Conservation (phyloP, 2,797 vertebrate genomes). For the Girardinus metallicus region DNA sequence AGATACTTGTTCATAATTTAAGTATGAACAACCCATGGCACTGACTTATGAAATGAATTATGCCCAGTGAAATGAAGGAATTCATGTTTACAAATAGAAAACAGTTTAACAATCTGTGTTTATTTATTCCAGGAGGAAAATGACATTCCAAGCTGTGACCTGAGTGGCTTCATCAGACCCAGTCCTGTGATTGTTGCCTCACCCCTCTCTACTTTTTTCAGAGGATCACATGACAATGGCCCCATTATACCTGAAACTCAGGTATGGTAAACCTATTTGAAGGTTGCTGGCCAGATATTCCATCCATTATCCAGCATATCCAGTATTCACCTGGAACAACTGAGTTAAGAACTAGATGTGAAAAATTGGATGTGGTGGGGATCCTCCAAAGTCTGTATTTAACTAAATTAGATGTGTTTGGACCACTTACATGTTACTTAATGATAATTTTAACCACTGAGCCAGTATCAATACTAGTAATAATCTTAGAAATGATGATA, state of each 20-base stretch:
- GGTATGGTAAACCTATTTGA: slow-evolving; percentile 70
- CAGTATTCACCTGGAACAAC: not conserved
- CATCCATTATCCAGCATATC: not conserved
- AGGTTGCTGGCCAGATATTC: not conserved
- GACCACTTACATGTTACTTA: not conserved
- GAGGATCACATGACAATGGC: slow-evolving; percentile 89
- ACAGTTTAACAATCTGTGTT: not conserved
- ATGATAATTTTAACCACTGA: too few species aligned
- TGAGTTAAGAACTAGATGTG: not conserved
- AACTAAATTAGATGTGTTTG: not conserved
- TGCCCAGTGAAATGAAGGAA: not conserved
- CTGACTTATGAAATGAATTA: slow-evolving; percentile 1
- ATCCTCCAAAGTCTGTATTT: not conserved
- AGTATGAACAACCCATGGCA: not conserved
- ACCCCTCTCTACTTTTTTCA: slow-evolving; percentile 91
- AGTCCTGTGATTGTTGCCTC: slow-evolving; percentile 93
- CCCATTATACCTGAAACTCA: slow-evolving; percentile 96
- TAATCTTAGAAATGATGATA: not conserved
- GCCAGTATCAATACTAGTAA: not conserved
- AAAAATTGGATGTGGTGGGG: not conserved
- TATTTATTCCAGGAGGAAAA: slow-evolving; percentile 87
- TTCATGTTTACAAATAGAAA: not conserved
- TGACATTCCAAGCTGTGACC: slow-evolving; percentile 96
- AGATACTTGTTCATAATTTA: not conserved
- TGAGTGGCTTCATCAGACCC: slow-evolving; percentile 94